Evolutionary conservation across 2,113 vertebrate genomes (phyloP), one percentile per base, ranked within the genome.

Genomic region (Sturnira hondurensis): DNA sequence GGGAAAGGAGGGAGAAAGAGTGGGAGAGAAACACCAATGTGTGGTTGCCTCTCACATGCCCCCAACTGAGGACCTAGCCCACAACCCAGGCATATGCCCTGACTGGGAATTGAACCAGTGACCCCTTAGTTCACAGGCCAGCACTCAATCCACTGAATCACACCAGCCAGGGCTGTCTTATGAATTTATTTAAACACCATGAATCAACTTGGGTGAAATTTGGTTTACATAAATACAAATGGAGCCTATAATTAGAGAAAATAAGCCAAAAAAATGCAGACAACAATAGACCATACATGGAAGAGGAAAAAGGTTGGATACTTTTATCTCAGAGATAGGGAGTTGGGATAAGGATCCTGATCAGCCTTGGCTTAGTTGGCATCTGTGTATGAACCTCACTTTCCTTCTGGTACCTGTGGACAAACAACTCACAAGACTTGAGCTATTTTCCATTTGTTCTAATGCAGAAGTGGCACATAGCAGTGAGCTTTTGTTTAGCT

Each of bases 161-260:
- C 54, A 22, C 19, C 54, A 56, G 19, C 19, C 54, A 56, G 7
- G 54, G 54, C 54, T 56, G 54, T 56, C 54, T 56, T 22, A 22
- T 22, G n/a, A 16, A 56, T 56, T 77, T 93, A 65, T 83, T 92
- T 58, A 89, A 86, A 61, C 13, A 71, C 12, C 22, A 87, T 63
- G 20, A 86, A 87, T 80, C 54, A 67, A 61, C 70, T 84, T 77
- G n/a, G 22, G 33, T 73, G n/a, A 96, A 93, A 90, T 78, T 77
- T 22, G 26, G 17, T 84, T 95, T 65, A 87, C 61, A 78, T 58
- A 84, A 93, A 93, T n/a, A 74, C 6, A 87, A 77, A 54, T 77
- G 20, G 19, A 91, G n/a, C 15, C 47, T 80, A 45, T 93, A 93
- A 91, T 91, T 91, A 87, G 24, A 67, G 77, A 88, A 91, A 36